Evolutionary conservation across 2,113 vertebrate species (phyloP).

Genomic region (Nettapus auritus): DNA sequence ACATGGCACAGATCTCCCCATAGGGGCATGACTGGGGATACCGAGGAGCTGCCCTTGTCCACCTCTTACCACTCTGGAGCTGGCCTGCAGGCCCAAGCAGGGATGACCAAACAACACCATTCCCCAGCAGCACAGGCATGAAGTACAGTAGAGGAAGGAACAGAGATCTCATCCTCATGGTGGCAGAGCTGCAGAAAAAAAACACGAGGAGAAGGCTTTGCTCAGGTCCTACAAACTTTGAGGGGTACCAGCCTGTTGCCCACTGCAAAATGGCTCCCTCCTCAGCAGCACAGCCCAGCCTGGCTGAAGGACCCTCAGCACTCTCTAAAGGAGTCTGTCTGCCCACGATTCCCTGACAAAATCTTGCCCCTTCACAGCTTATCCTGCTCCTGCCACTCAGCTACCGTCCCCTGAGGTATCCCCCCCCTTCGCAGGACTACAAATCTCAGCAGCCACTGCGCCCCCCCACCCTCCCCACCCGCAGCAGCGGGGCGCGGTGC

Average conservation of each 20-base stretch:
- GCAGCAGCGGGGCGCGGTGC: neutral
- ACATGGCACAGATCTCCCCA: too few species aligned
- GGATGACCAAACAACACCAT: neutral
- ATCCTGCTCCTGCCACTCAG: neutral
- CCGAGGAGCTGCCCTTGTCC: neutral
- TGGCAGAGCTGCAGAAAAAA: neutral
- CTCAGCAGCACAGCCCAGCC: neutral
- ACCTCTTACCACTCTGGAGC: neutral
- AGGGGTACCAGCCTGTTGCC: neutral
- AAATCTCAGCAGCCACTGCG: constrained; percentile 2
- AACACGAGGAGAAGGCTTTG: neutral
- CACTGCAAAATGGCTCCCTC: neutral
- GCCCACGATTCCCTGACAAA: fast-evolving
- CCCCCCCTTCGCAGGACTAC: neutral
- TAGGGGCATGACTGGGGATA: fast-evolving
- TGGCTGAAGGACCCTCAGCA: neutral
- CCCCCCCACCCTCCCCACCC: neutral
- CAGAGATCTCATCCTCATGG: neutral
- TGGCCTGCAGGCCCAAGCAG: neutral
- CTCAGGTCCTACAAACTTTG: neutral
- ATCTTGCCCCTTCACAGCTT: neutral
- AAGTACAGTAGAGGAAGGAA: neutral
- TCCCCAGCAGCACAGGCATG: neutral
- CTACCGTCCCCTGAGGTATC: fast-evolving
- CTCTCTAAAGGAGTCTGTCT: fast-evolving